Conservation (phyloP, 2,797 vertebrate species). For the Galaxias olidus region DNA sequence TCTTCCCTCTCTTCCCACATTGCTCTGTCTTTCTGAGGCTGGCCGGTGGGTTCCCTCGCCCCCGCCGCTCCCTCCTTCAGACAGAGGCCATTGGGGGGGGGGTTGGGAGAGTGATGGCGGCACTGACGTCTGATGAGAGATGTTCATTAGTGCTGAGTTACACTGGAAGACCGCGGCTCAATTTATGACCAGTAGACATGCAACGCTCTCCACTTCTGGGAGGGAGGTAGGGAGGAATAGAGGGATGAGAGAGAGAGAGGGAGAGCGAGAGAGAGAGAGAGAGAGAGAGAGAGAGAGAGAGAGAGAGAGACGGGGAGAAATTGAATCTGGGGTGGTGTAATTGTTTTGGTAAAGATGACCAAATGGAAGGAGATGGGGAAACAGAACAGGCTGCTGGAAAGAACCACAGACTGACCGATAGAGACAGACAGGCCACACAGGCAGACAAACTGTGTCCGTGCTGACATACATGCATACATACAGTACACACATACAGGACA, state of each 20-base stretch:
- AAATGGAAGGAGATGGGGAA: too few species aligned
- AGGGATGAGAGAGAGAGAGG: background rate
- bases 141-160: conserved; percentile 42
- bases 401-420: background rate
- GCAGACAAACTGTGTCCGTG: background rate
- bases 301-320: background rate
- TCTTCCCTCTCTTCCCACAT: background rate
- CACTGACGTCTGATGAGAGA: conserved; percentile 41
- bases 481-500: conserved; percentile 14
- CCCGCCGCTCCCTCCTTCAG: too few species aligned
- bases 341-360: too few species aligned
- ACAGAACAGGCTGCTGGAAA: background rate
- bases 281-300: background rate
- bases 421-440: conserved; percentile 17
- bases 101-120: conserved; percentile 33
- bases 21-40: conserved; percentile 1
- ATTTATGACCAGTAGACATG: conserved; percentile 47
- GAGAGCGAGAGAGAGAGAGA: background rate
- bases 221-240: conserved; percentile 11
- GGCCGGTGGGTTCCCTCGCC: background rate
- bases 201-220: conserved; percentile 25
- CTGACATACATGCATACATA: conserved; percentile 9
- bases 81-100: too few species aligned
- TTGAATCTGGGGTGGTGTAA: too few species aligned
- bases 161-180: conserved; percentile 33